Evolutionary conservation across 2,888 invertebrate genomes (phyloP), one percentile per base, ranked within the genome.

Genomic region (Nemotelus nigrinus): DNA sequence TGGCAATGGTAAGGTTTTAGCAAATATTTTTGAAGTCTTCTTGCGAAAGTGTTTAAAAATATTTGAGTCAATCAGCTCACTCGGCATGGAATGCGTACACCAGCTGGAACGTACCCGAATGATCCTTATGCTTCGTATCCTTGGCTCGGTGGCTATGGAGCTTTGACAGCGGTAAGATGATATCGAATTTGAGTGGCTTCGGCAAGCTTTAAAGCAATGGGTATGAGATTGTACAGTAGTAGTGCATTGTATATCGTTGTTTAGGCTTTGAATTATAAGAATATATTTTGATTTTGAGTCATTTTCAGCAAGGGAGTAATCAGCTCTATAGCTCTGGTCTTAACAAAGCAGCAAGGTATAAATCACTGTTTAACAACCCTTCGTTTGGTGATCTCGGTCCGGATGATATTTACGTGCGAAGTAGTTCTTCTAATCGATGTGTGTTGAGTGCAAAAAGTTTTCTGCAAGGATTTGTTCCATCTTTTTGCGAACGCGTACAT

Each of bases 401-500:
- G 6, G 5, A 63, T 7, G 39, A 74, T 39, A 50, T 74, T 3
- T 74, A 74, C 44, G 60, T 74, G 5, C 25, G 10, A 1, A 74
- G 74, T 41, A 74, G 74, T 48, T 2, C 63, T 2, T 45, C 41
- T 2, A 41, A n/a, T 48, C 60, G 74, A 8, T 74, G 74, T 50
- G 41, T 74, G 2, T 41, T 48, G 10, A 74, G 74, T 74, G 74
- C 60, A 39, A 41, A 74, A 39, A 60, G 63, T 48, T 74, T 74
- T 6, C 41, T 74, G 10, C 63, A 60, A 48, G 74, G 63, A 6
- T 63, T 74, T 5, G 5, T 74, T 5, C 63, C 60, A 39, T 2
- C 25, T 10, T 41, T 70, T 39, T 47, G 43, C 44, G 4, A 57
- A 7, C 74, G 48, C 3, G n/a, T 74, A n/a, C 48, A 47, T 7